Base-by-base conservation (phyloP, 2,797 vertebrate species). In the Rhincodon typus region DNA sequence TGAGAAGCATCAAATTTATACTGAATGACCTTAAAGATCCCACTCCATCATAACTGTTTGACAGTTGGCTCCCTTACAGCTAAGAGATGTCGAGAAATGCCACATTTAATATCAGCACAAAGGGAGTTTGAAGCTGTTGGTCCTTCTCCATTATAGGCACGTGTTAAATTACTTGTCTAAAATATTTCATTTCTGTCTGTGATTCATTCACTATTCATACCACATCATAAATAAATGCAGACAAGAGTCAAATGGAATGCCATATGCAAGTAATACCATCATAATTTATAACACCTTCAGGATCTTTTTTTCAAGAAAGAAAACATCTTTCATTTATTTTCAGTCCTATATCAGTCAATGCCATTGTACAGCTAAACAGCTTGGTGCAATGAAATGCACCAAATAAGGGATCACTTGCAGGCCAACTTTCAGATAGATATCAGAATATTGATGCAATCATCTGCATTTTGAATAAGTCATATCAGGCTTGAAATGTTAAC, bases 131-230 rank as follows among this genome's bases (percentile, higher is more conserved):
- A 50, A 8, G 67, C 96, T 8, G 96, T 21, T 2, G 12, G 94
- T 96, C 94, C 38, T 96, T 96, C 96, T 96, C 90, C 66, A 57
- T 96, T 96, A 94, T 74, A 87, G 88, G 96, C 96, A 96, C 67
- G 95, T 88, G 90, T 94, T 70, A 86, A 96, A 96, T 96, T 96
- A 96, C 95, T 96, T 79, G 95, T 95, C 72, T 13, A n/a, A 94
- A 53, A 27, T 74, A 79, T 74, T 97, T 96, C 95, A 96, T 88
- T 96, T 96, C 96, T 46, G 86, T 96, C n/a, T 95, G 88, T 95
- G 79, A 96, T 96, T 96, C 94, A 96, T 96, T 96, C 96, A 87
- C 94, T 67, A 30, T 53, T 96, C 70, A 5, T 25, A 82, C 30
- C 95, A 79, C 77, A 95, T 95, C 87, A 34, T 21, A 42, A 66